Evolutionary conservation across 2,797 vertebrate species (phyloP).

Genomic region (Microctenopoma steveboyesi): DNA sequence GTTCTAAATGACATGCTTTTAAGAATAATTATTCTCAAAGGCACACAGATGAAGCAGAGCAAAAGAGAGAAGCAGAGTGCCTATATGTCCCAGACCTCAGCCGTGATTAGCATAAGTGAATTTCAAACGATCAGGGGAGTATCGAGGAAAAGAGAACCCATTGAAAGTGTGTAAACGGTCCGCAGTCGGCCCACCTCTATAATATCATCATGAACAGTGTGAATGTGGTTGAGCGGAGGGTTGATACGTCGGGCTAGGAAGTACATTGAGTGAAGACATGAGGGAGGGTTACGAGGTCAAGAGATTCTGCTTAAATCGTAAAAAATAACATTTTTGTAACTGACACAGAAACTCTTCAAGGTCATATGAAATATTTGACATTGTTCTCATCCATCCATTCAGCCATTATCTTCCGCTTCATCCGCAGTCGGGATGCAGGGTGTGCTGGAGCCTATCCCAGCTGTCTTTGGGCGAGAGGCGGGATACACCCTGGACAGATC

Average conservation of each 20-base stretch:
- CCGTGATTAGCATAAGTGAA: conserved; percentile 82
- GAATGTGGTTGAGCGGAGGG: conserved; percentile 37
- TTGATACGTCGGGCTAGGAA: conserved; percentile 44
- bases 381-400: too few species aligned
- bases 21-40: conserved; percentile 78
- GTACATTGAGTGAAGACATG: conserved; percentile 30
- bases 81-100: conserved; percentile 67
- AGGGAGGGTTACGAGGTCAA: conserved; percentile 40
- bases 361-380: not conserved
- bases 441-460: too few species aligned
- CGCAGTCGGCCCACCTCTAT: conserved; percentile 57
- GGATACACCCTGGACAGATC: too few species aligned
- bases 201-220: conserved; percentile 52
- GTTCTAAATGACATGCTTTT: conserved; percentile 75
- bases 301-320: conserved; percentile 7
- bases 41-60: conserved; percentile 55
- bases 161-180: conserved; percentile 65
- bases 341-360: not conserved
- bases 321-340: not conserved
- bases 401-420: too few species aligned
- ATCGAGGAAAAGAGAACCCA: conserved; percentile 66
- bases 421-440: too few species aligned
- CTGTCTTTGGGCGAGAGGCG: too few species aligned
- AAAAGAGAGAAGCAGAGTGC: conserved; percentile 48
- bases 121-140: conserved; percentile 76